phyloP scores from a whole-genome alignment of 1,140 invertebrate species.

The Macrobrachium nipponense region DNA sequence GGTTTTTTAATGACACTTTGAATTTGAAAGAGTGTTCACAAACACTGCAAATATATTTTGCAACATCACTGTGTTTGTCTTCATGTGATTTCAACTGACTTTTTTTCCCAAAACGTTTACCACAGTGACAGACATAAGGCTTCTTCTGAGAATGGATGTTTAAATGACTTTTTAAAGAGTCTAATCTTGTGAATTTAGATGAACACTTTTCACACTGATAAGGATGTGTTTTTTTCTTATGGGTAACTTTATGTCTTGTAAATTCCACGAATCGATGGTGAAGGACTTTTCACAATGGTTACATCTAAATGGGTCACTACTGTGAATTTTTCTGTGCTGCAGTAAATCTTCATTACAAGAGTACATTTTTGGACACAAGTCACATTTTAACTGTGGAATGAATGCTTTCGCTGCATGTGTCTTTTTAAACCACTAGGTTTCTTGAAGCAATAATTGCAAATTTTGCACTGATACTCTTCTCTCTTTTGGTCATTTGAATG shows the following conservation, averaged over 20 bases:
- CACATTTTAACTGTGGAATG: background rate
- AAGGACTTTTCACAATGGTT: conserved; percentile 43
- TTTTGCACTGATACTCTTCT: background rate
- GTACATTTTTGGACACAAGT: conserved; percentile 36
- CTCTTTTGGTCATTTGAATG: background rate
- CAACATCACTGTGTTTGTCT: conserved; percentile 30
- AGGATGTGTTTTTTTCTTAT: conserved; percentile 21
- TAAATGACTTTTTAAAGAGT: conserved; percentile 29
- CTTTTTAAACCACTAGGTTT: conserved; percentile 45
- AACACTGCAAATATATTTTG: conserved; percentile 29
- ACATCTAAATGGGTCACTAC: conserved; percentile 17
- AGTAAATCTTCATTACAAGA: conserved; percentile 42
- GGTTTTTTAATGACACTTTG: conserved; percentile 46
- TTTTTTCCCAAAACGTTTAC: conserved; percentile 39
- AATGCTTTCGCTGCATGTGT: conserved; percentile 38
- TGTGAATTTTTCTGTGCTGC: conserved; percentile 30
- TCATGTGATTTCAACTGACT: conserved; percentile 40
- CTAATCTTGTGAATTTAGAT: conserved; percentile 33
- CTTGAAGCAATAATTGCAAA: conserved; percentile 38
- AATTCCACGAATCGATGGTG: conserved; percentile 34
- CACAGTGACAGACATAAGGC: conserved; percentile 39
- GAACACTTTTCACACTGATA: conserved; percentile 39
- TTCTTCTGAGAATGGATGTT: conserved; percentile 44
- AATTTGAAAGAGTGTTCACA: conserved; percentile 53
- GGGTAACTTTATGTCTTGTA: conserved; percentile 40